Conservation (phyloP, 2,113 vertebrate species). For the Heptranchias perlo region DNA sequence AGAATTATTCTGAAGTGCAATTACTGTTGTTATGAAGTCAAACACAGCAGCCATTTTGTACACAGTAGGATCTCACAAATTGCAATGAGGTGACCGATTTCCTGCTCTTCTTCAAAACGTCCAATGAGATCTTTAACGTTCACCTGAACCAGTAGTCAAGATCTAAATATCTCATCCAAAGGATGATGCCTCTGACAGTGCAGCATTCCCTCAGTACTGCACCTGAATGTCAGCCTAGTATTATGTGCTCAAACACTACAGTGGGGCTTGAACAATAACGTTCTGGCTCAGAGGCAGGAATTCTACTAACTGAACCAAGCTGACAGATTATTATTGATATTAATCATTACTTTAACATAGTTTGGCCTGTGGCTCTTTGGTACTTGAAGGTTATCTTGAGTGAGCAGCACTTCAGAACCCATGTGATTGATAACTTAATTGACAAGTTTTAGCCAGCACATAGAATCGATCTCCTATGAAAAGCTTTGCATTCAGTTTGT, state of each 20-base stretch:
- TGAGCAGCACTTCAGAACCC: neutral
- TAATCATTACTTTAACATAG: neutral
- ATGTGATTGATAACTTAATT: neutral
- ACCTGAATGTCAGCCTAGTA: too few species aligned
- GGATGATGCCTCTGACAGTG: neutral
- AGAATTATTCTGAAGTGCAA: too few species aligned
- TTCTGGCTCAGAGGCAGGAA: neutral
- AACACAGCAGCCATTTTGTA: too few species aligned
- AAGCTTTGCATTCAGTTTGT: neutral
- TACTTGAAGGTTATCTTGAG: neutral
- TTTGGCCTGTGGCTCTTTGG: neutral
- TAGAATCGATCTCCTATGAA: neutral
- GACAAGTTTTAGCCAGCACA: neutral
- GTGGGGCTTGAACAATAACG: neutral
- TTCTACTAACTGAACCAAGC: neutral
- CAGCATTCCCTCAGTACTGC: too few species aligned
- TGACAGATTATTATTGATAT: neutral
- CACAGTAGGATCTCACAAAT: too few species aligned
- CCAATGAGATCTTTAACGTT: neutral
- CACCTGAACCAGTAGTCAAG: neutral
- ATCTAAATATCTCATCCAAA: constrained; percentile 9
- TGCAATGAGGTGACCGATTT: too few species aligned
- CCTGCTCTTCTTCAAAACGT: neutral
- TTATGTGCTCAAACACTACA: too few species aligned
- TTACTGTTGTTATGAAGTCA: too few species aligned